Evolutionary conservation across 1,140 invertebrate species (phyloP), one percentile per base, ranked within the genome.

Genomic region (Drosophila tropicalis): DNA sequence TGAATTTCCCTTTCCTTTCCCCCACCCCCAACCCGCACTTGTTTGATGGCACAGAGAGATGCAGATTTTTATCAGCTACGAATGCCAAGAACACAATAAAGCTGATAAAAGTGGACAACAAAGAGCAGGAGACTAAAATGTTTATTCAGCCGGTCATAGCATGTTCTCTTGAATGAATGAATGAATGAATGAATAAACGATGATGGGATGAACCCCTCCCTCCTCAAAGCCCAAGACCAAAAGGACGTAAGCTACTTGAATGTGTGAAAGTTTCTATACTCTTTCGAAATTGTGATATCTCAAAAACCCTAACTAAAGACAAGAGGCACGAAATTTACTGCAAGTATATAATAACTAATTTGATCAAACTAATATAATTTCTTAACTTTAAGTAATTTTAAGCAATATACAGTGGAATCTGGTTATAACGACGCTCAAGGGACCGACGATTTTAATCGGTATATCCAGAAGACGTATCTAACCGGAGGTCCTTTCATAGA

Each of bases 81-180:
- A 66, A 84, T 76, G n/a, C 5, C 34, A 13, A 15, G 55, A 84
- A 65, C 81, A 83, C 68, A 83, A 81, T 85, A 85, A 85, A 85
- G 65, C 67, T 72, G 78, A 86, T 81, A 78, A 80, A 79, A 29
- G n/a, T 54, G 51, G 17, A 67, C 17, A 6, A 40, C 34, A 41
- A 80, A 78, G 58, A 78, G 63, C 54, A 72, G 15, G n/a, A 44
- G 22, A 54, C 19, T 40, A 69, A 76, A 76, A 71, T 62, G 75
- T 81, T 61, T 62, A 51, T 57, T 32, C 44, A 71, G 68, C 63
- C 44, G 44, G 44, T 19, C 17, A 12, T 10, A 51, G 44, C 44
- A 22, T 29, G 29, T 29, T 12, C n/a, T 51, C 17, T 51, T 19
- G 12, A 19, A 51, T 51, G 44, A 51, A 51, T 47, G 44, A 47